Evolutionary conservation across 2,113 vertebrate species (phyloP).

Genomic region (Thymallus thymallus): DNA sequence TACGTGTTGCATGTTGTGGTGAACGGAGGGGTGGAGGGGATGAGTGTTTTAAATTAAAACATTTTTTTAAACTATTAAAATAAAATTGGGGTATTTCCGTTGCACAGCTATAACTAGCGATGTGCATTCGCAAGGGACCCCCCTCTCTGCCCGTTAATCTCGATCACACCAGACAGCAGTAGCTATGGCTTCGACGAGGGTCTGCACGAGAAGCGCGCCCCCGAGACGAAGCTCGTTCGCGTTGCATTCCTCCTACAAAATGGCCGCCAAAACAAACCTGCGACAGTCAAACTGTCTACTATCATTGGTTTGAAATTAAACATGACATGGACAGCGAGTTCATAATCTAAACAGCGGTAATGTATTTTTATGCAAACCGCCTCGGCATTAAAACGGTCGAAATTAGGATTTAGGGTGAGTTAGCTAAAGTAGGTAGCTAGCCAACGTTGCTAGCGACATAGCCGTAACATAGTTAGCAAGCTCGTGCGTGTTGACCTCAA

Average conservation of each 20-base stretch:
- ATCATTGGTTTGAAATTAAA: too few relatives aligned
- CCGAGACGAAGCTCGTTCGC: constrained; percentile 65
- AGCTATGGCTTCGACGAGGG: too few relatives aligned
- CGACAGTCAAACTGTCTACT: too few relatives aligned
- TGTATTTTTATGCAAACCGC: too few relatives aligned
- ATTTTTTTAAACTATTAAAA: constrained; percentile 40
- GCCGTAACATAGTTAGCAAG: too few relatives aligned
- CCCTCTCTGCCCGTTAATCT: constrained; percentile 54
- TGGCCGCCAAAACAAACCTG: constrained; percentile 77
- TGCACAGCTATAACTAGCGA: constrained; percentile 57
- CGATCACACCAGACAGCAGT: constrained; percentile 41
- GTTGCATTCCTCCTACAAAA: constrained; percentile 75
- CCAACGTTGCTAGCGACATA: too few relatives aligned
- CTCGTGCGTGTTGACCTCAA: too few relatives aligned
- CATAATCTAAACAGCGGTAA: too few relatives aligned
- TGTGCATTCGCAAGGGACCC: constrained; percentile 50
- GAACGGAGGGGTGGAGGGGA: constrained; percentile 18
- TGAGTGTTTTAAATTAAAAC: constrained; percentile 16
- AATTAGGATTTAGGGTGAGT: too few relatives aligned
- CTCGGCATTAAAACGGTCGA: too few relatives aligned
- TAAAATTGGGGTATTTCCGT: constrained; percentile 38
- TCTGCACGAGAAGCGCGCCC: constrained; percentile 63
- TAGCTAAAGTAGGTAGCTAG: too few relatives aligned
- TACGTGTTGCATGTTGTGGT: constrained; percentile 6
- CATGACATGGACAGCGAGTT: too few relatives aligned